Conservation (phyloP, 2,888 invertebrate genomes). For the Noctua janthe region DNA sequence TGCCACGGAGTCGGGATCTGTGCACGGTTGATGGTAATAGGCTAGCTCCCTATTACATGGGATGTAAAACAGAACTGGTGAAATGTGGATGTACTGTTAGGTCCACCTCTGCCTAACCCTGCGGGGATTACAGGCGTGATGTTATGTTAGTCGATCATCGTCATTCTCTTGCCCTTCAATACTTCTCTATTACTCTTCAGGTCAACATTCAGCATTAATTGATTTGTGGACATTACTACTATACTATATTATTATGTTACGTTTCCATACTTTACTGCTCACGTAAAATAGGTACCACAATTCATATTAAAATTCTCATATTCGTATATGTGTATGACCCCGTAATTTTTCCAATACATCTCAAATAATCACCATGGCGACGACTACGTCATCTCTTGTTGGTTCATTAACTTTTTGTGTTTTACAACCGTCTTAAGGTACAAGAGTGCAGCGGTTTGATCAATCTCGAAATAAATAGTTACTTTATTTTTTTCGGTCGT, state of each 20-base stretch:
- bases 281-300: not conserved
- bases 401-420: conserved; percentile 85
- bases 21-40: too few relatives aligned
- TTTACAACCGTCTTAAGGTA: conserved; percentile 64
- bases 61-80: too few relatives aligned
- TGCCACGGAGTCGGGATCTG: too few relatives aligned
- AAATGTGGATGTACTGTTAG: too few relatives aligned
- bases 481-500: too few relatives aligned
- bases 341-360: conserved; percentile 41
- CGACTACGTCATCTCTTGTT: conserved; percentile 80
- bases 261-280: not conserved
- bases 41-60: too few relatives aligned
- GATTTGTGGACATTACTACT: not conserved
- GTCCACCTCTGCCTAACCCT: too few relatives aligned
- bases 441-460: conserved; percentile 39
- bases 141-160: not conserved
- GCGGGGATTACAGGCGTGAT: not conserved
- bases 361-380: conserved; percentile 80
- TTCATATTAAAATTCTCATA: not conserved
- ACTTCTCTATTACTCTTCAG: not conserved
- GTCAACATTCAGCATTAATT: not conserved
- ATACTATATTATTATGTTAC: not conserved
- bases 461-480: too few relatives aligned
- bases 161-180: not conserved
- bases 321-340: not conserved